Percentiles rank a stretch among this genome's conserved stretches.
phyloP scores from a whole-genome alignment of 2,888 invertebrate genomes.

The Fissipunctia ypsillon region DNA sequence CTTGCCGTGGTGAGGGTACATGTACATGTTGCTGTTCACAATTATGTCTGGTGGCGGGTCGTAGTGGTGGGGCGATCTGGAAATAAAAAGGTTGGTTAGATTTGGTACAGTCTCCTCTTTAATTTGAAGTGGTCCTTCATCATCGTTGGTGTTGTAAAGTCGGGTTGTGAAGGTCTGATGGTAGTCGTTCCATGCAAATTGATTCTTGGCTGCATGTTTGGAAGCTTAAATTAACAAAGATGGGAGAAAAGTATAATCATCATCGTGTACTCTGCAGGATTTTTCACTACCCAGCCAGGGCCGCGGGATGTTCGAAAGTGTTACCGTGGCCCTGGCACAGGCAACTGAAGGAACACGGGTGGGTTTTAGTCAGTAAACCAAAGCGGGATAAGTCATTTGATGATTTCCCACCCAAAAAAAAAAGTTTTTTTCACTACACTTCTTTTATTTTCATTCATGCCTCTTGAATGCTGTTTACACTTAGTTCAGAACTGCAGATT shows the following conservation, averaged over 20 bases:
- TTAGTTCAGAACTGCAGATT: not conserved
- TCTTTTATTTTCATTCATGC: not conserved
- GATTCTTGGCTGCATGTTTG: too few relatives aligned
- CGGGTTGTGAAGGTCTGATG: not conserved
- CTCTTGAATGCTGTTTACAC: not conserved
- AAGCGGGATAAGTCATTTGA: too few relatives aligned
- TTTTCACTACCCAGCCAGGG: too few relatives aligned
- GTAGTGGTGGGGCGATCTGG: slow-evolving; percentile 87
- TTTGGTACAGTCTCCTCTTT: slow-evolving; percentile 1
- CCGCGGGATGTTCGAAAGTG: too few relatives aligned
- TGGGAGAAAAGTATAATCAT: not conserved
- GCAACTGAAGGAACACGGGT: too few relatives aligned
- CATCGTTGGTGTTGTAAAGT: not conserved
- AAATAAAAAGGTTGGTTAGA: slow-evolving; percentile 39
- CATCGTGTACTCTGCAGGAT: not conserved
- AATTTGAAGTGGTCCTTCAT: too few relatives aligned
- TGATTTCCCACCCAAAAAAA: too few relatives aligned
- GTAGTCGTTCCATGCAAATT: not conserved
- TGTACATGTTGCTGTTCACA: slow-evolving; percentile 86
- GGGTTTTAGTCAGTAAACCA: too few relatives aligned
- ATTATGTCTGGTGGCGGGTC: slow-evolving; percentile 83
- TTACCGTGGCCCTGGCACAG: too few relatives aligned
- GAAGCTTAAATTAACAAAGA: not conserved
- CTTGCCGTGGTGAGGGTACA: slow-evolving; percentile 85
- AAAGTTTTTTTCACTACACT: not conserved